A percentile compares a stretch with the other conserved stretches of the same genome.
phyloP scores from a whole-genome alignment of 2,888 invertebrate species.

The Dryadula phaetusa region DNA sequence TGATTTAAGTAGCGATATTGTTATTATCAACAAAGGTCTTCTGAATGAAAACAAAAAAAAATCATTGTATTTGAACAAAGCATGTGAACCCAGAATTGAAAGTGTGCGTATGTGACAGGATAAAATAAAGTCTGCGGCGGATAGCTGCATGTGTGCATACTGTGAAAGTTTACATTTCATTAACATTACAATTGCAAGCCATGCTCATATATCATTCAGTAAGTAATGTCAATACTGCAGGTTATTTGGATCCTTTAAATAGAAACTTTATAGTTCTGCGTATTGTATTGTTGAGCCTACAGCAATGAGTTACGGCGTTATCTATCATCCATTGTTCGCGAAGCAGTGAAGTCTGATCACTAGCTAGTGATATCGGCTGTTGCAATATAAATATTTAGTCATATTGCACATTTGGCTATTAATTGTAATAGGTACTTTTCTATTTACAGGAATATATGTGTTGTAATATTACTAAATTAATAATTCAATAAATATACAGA shows the following conservation, averaged over 20 bases:
- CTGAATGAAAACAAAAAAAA: conserved; percentile 82
- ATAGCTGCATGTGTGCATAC: conserved; percentile 39
- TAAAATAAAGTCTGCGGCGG: conserved; percentile 48
- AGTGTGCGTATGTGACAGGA: conserved; percentile 71
- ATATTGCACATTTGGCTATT: conserved; percentile 11
- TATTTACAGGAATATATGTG: background rate
- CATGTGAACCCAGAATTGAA: conserved; percentile 79
- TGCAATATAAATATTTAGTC: conserved; percentile 12
- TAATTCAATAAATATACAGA: background rate
- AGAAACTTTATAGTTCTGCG: conserved; percentile 29
- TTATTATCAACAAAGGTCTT: conserved; percentile 83
- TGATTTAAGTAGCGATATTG: conserved; percentile 78
- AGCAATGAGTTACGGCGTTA: conserved; percentile 54
- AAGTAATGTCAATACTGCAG: conserved; percentile 33
- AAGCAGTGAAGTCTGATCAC: conserved; percentile 17
- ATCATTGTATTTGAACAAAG: conserved; percentile 79
- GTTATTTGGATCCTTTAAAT: conserved; percentile 17
- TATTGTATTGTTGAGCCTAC: conserved; percentile 47
- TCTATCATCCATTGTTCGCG: conserved; percentile 55
- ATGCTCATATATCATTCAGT: conserved; percentile 30
- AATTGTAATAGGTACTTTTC: background rate
- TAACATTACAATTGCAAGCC: conserved; percentile 33
- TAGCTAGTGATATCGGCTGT: conserved; percentile 10
- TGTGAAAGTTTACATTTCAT: conserved; percentile 33
- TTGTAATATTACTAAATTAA: background rate